Base-by-base conservation (phyloP, 2,113 vertebrate genomes). In the Gasterosteus aculeatus region DNA sequence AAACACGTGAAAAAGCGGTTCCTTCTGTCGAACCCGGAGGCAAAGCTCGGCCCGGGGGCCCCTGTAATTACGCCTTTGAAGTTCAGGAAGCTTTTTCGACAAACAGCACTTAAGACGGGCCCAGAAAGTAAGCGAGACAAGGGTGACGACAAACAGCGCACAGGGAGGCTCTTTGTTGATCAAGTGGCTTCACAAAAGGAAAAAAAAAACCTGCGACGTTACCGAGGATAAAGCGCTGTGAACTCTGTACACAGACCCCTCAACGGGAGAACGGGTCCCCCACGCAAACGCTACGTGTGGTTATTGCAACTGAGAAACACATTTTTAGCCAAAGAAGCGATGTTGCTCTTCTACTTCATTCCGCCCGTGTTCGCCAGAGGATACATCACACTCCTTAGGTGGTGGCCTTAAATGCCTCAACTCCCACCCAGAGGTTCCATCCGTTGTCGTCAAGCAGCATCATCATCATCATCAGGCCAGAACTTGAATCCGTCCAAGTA, bases 1-100 rank as follows among this genome's bases (percentile, higher is more conserved):
- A 86, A 92, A 94, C 91, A 90, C 84, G 85, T 87, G 85, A 83
- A 84, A 26, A 80, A 81, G 74, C 77, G 72, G 80, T 80, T 90
- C 85, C 74, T 71, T 85, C 81, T 69, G 66, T 85, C 49, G 72
- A 63, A 83, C 80, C 89, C 85, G 69, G 80, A 88, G 90, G 90
- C 90, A 92, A 80, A 58, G 72, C 82, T 83, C 49, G 60, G 78
- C 82, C 92, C 66, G 35, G 26, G 35, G 63, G 85, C 79, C 87
- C 88, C 77, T 90, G 76, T 88, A 92, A 93, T 94, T 89, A 92
- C 22, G 62, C 71, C 88, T 94, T 91, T 91, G 87, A 94, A 89
- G 89, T 84, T 76, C 77, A 84, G 89, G 87, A 91, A 89, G 79
- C 66, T 72, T 86, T 85, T 87, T 78, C 66, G 72, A 73, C 62